Percentiles rank a stretch among this genome's conserved stretches.
phyloP scores from a whole-genome alignment of 2,797 vertebrate species.

The Morelia viridis region DNA sequence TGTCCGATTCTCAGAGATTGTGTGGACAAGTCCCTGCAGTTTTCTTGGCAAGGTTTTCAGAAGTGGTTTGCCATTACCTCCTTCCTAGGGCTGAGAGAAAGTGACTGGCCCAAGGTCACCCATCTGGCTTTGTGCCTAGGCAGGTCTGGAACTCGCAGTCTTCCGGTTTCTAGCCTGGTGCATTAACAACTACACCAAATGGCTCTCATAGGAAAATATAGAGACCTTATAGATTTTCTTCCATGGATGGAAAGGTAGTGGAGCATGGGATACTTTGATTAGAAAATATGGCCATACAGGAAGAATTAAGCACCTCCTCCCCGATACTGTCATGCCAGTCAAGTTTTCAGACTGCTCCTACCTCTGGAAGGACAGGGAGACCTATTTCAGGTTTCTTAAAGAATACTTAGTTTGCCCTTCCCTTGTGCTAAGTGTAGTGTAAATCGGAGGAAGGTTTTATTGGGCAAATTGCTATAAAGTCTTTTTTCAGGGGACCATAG shows the following conservation, averaged over 20 bases:
- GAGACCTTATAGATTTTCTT: background rate
- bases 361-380: background rate
- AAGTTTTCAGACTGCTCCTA: background rate
- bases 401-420: background rate
- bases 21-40: no score
- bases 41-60: no score
- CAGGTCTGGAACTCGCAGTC: no score
- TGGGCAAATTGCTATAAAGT: background rate
- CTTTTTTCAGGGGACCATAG: background rate
- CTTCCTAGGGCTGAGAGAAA: no score
- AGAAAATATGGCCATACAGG: background rate
- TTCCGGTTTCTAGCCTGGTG: background rate
- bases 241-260: background rate
- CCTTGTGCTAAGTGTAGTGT: background rate
- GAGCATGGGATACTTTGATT: background rate
- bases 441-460: background rate
- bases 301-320: background rate
- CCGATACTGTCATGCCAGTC: background rate
- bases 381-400: background rate
- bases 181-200: background rate
- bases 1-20: no score
- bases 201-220: background rate
- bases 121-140: no score
- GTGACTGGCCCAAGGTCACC: no score
- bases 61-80: no score